Base-by-base conservation (phyloP, 2,888 invertebrate species). In the Aricia artaxerxes region DNA sequence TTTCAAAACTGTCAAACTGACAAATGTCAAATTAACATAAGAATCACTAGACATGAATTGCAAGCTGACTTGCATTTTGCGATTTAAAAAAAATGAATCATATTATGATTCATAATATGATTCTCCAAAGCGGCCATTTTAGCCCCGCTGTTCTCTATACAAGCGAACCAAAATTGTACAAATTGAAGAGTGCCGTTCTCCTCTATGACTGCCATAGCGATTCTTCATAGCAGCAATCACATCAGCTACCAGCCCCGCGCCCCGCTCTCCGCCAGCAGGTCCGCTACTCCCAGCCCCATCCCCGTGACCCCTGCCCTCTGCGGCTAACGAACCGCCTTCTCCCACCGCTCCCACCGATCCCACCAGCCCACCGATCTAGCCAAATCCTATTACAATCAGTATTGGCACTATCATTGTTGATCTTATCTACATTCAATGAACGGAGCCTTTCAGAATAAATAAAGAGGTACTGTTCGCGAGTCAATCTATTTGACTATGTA, bases 311-410 rank as follows among this genome's bases (percentile, higher is more conserved):
- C 38, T 16, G 69, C 69, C 24, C 64, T 31, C 35, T 16, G 13
- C 35, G 69, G 69, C 69, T 69, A 35, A 69, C 69, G 69, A 69
- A 35, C 69, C 38, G 16, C 69, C 69, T 38, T 35, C 35, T 35
- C 35, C 69, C 69, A 69, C 16, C 69, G 24, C 16, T 16, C 64
- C 24, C 24, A 24, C n/a, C 61, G 7, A 16, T 16, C 57, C 57
- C 13, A 16, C 16, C 57, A 61, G 7, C 61, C 7, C 61, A 61
- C n/a, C 24, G 35, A 13, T 38, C 69, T 38, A 38, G 13, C 69
- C 69, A 38, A 69, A 69, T 69, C 69, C 69, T 38, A 69, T 69
- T 69, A 69, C 69, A 69, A 35, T 69, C 69, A 69, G 13, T 35
- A 69, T 69, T 69, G 35, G 69, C 69, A 38, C 35, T 16, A 31